phyloP scores from a whole-genome alignment of 2,888 invertebrate species.

The Stenurella melanura region DNA sequence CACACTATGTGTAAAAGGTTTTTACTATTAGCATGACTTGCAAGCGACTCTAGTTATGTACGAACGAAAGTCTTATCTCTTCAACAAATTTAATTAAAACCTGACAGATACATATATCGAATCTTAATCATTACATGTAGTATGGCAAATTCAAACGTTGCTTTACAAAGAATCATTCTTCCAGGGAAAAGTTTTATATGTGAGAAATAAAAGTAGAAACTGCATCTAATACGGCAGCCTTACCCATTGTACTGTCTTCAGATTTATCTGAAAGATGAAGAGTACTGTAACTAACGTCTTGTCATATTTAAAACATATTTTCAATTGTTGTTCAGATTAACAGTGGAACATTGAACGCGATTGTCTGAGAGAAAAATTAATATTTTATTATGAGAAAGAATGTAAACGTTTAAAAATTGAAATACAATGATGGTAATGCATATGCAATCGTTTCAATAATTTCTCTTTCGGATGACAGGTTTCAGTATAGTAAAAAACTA shows the following conservation, averaged over 20 bases:
- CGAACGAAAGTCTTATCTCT: no score
- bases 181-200: not conserved
- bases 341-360: not conserved
- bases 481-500: not conserved
- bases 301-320: conserved; percentile 14
- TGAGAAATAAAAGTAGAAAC: conserved; percentile 4
- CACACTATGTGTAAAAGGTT: no score
- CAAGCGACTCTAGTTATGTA: no score
- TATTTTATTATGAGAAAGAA: conserved; percentile 9
- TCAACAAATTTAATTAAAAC: no score
- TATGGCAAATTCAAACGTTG: no score
- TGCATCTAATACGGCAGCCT: not conserved
- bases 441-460: not conserved
- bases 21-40: no score
- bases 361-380: not conserved
- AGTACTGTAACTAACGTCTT: conserved; percentile 5
- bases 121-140: no score
- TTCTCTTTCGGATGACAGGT: not conserved
- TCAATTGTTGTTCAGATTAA: conserved; percentile 23
- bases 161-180: not conserved
- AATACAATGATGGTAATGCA: conserved; percentile 10
- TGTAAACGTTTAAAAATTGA: not conserved
- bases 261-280: not conserved
- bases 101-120: no score
- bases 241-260: conserved; percentile 1